These are phyloP conservation scores for Apogon talboti DNA, from an alignment of 2,797 vertebrate genomes.

Conservation along the genomic window DNA sequence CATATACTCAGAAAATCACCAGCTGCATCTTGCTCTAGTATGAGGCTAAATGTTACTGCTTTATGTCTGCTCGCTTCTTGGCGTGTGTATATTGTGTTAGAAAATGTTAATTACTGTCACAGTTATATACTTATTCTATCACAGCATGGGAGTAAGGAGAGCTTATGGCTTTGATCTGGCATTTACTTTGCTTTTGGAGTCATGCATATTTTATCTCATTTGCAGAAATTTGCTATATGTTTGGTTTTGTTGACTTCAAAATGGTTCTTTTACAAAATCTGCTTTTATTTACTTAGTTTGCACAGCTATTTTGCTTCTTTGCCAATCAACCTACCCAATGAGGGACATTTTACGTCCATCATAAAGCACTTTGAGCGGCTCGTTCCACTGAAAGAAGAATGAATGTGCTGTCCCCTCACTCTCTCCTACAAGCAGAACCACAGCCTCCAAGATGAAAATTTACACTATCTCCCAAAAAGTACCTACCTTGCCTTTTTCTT, in stretches of 20 bases:
- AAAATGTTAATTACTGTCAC: constrained; percentile 38
- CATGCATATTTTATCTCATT: constrained; percentile 45
- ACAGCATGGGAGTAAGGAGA: constrained; percentile 66
- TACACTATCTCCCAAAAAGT: constrained; percentile 8
- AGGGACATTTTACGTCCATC: constrained; percentile 8
- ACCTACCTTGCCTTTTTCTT: not conserved
- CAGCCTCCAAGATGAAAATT: constrained; percentile 32
- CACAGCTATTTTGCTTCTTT: constrained; percentile 56
- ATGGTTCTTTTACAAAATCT: constrained; percentile 35
- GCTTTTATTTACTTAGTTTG: constrained; percentile 52
- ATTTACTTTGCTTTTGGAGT: constrained; percentile 53
- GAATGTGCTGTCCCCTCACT: constrained; percentile 21
- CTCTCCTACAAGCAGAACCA: constrained; percentile 34
- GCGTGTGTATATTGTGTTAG: constrained; percentile 56
- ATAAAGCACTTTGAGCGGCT: constrained; percentile 14
- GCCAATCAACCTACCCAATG: constrained; percentile 38
- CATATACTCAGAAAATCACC: constrained; percentile 61
- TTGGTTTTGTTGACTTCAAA: constrained; percentile 48
- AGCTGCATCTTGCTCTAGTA: constrained; percentile 71
- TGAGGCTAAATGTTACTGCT: constrained; percentile 64
- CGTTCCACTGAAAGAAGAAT: constrained; percentile 14
- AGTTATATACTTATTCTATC: constrained; percentile 50
- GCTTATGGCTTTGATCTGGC: constrained; percentile 46
- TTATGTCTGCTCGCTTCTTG: constrained; percentile 63
- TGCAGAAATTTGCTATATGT: constrained; percentile 44